Conservation (phyloP, 1,140 invertebrate genomes). For the Ceratina australensis region DNA sequence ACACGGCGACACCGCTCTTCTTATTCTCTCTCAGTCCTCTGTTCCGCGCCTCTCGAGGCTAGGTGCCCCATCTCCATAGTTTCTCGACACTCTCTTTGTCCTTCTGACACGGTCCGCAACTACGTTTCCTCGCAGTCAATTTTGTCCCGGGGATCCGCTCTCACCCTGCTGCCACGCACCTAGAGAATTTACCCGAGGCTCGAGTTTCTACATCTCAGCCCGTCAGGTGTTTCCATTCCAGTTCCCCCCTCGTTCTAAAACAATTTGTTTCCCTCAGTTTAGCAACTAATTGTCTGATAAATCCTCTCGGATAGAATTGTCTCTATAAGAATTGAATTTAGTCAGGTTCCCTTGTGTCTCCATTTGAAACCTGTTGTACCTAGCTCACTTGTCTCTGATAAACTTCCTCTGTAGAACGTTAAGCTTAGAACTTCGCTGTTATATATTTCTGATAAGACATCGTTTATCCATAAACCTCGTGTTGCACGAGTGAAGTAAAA, state of each 20-base stretch:
- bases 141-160: constrained; percentile 32
- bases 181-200: constrained; percentile 8
- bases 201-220: constrained; percentile 10
- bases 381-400: too few relatives aligned
- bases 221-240: background rate
- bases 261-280: background rate
- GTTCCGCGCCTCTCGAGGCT: background rate
- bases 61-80: background rate
- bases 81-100: constrained; percentile 29
- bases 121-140: constrained; percentile 35
- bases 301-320: constrained; percentile 13
- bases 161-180: constrained; percentile 13
- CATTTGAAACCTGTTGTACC: too few relatives aligned
- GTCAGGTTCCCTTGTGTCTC: too few relatives aligned
- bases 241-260: too few relatives aligned
- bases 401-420: too few relatives aligned
- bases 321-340: background rate
- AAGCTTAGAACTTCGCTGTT: too few relatives aligned
- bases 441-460: too few relatives aligned
- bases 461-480: background rate
- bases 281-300: constrained; percentile 19
- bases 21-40: constrained; percentile 34
- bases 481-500: background rate
- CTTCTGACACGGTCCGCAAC: constrained; percentile 5
- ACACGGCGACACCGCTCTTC: constrained; percentile 52